Percentiles rank a stretch among this genome's conserved stretches.
phyloP scores from a whole-genome alignment of 2,888 invertebrate species.

The Phalera bucephala region DNA sequence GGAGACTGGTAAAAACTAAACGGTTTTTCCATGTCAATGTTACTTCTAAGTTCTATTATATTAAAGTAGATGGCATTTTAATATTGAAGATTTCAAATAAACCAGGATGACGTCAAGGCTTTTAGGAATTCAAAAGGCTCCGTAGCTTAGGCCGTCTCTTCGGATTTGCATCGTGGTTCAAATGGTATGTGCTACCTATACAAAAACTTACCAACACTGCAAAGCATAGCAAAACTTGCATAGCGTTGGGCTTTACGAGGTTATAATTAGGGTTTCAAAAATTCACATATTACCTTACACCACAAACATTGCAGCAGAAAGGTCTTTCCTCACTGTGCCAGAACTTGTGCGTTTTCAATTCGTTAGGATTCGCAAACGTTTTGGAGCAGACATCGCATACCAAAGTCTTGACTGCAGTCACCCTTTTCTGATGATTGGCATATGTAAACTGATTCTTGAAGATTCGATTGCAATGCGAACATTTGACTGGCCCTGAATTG shows the following conservation, averaged over 20 bases:
- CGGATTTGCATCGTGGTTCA: no score
- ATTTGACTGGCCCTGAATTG: slow-evolving; percentile 30
- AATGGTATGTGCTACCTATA: no score
- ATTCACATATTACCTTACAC: slow-evolving; percentile 14
- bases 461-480: slow-evolving; percentile 46
- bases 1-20: no score
- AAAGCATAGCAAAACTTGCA: no score
- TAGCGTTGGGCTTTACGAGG: not conserved
- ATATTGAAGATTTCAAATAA: no score
- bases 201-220: not conserved
- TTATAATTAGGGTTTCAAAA: not conserved
- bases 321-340: slow-evolving; percentile 51
- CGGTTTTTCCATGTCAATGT: no score
- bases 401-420: slow-evolving; percentile 30
- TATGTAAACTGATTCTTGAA: slow-evolving; percentile 43
- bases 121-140: no score
- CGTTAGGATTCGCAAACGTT: slow-evolving; percentile 22
- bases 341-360: slow-evolving; percentile 44
- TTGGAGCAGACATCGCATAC: slow-evolving; percentile 50
- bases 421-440: slow-evolving; percentile 32
- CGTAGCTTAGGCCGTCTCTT: no score
- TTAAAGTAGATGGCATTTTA: no score
- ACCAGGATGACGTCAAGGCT: no score
- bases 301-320: slow-evolving; percentile 44
- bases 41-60: no score